Base-by-base conservation (phyloP, 2,888 invertebrate genomes). In the Morpho deidamia region DNA sequence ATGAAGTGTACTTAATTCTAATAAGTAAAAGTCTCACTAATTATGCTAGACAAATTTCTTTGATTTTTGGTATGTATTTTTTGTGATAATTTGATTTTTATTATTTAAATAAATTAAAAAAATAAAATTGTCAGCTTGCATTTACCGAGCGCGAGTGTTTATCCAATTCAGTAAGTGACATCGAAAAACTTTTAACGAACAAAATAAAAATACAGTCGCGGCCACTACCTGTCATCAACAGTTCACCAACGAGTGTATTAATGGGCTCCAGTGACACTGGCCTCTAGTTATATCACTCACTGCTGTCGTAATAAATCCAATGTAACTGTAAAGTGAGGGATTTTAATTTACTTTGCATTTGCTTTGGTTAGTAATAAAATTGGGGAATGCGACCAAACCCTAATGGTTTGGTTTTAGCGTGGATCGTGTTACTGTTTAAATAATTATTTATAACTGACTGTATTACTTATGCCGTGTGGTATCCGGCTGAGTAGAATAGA, bases 191-290 rank as follows among this genome's bases (percentile, higher is more conserved):
- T 60, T 56, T 63, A 63, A 62, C 63, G 58, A 66, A 23, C 23
- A 39, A 39, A 39, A 39, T 9, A 10, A 39, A n/a, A n/a, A 39
- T 39, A 39, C 11, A 39, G 39, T 39, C 11, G 11, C 7, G n/a
- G 62, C 67, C 65, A 71, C 74, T 72, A 71, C 64, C 72, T 75
- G 76, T 73, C 77, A 76, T 68, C 72, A 71, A 70, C 76, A 73
- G 69, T 59, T 67, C 68, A 67, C 55, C 69, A 72, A 74, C 67
- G 70, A 67, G 67, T 66, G 66, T 76, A 68, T 72, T 75, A 52
- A 52, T 51, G 48, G 49, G 40, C 14, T 53, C 48, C 51, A 53
- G 12, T 45, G 35, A 32, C 32, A 43, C 34, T 11, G 44, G 23
- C 44, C 54, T 47, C 43, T 46, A 42, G 51, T 50, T 50, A 55